Evolutionary conservation across 2,113 vertebrate genomes (phyloP).

Genomic region (Hippocampus guttulatus): DNA sequence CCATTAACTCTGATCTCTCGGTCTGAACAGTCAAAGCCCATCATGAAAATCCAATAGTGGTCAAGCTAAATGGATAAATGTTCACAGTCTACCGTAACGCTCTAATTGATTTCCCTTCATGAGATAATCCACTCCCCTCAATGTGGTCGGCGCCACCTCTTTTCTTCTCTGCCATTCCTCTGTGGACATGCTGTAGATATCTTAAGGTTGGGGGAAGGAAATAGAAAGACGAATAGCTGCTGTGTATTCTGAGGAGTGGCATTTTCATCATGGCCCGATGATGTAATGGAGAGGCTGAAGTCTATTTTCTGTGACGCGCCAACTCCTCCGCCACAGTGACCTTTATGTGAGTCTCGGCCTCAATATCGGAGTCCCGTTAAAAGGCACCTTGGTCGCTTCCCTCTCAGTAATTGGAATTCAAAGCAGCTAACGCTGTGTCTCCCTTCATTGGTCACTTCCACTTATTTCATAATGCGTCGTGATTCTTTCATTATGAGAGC

Average conservation of each 20-base stretch:
- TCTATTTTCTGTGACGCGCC: conserved; percentile 67
- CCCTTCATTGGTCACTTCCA: conserved; percentile 85
- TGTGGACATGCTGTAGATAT: conserved; percentile 60
- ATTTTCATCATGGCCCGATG: conserved; percentile 35
- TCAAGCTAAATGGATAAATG: conserved; percentile 98
- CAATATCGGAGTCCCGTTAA: conserved; percentile 71
- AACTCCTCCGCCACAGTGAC: conserved; percentile 73
- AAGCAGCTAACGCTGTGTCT: conserved; percentile 80
- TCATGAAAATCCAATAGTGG: conserved; percentile 99
- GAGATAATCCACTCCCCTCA: conserved; percentile 93
- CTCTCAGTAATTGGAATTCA: conserved; percentile 85
- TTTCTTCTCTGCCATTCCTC: conserved; percentile 73
- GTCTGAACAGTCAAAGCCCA: conserved; percentile 89
- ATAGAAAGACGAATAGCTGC: conserved; percentile 75
- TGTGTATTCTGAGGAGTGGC: conserved; percentile 68
- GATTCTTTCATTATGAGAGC: conserved; percentile 92
- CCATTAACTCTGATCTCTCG: conserved; percentile 94
- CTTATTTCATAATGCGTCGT: conserved; percentile 85
- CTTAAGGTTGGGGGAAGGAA: conserved; percentile 75
- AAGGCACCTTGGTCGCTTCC: conserved; percentile 44
- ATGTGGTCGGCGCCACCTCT: conserved; percentile 81
- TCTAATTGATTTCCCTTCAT: conserved; percentile 99
- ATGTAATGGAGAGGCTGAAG: conserved; percentile 33
- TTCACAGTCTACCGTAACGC: conserved; percentile 88
- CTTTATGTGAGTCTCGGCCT: conserved; percentile 78